Conservation (phyloP, 1,140 invertebrate species). For the Heterodera carotae region DNA sequence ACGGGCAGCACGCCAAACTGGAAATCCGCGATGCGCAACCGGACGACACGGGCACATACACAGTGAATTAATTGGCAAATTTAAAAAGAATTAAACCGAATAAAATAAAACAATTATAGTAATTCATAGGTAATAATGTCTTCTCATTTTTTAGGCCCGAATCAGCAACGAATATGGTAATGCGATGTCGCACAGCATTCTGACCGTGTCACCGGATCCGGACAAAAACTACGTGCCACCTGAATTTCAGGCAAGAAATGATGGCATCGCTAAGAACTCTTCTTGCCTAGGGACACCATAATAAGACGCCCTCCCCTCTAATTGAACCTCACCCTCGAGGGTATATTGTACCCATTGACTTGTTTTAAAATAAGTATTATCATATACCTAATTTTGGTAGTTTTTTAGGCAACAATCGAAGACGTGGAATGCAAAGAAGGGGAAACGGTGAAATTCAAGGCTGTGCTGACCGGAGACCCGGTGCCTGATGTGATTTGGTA, state of each 20-base stretch:
- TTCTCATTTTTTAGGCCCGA: background rate
- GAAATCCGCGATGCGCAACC: slow-evolving; percentile 64
- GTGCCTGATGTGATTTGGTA: slow-evolving; percentile 73
- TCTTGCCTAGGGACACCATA: too few species aligned
- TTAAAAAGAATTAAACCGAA: background rate
- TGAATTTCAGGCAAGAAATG: slow-evolving; percentile 54
- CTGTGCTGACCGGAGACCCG: slow-evolving; percentile 77
- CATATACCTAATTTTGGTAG: background rate
- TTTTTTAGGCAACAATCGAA: slow-evolving; percentile 56
- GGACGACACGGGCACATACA: slow-evolving; percentile 62
- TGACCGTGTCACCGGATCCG: slow-evolving; percentile 63
- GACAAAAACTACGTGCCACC: slow-evolving; percentile 63
- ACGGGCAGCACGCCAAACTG: slow-evolving; percentile 61
- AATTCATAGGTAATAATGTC: too few species aligned
- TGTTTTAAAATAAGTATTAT: background rate
- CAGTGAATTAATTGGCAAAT: slow-evolving; percentile 41
- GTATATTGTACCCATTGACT: too few species aligned
- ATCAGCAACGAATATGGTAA: slow-evolving; percentile 63
- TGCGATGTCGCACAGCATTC: slow-evolving; percentile 49
- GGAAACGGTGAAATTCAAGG: slow-evolving; percentile 64
- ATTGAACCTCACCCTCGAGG: too few species aligned
- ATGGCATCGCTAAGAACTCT: too few species aligned
- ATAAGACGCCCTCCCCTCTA: too few species aligned
- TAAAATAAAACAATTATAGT: background rate
- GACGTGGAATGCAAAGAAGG: slow-evolving; percentile 65